Base-by-base conservation (phyloP, 2,113 vertebrate genomes). In the Guaruba guarouba region DNA sequence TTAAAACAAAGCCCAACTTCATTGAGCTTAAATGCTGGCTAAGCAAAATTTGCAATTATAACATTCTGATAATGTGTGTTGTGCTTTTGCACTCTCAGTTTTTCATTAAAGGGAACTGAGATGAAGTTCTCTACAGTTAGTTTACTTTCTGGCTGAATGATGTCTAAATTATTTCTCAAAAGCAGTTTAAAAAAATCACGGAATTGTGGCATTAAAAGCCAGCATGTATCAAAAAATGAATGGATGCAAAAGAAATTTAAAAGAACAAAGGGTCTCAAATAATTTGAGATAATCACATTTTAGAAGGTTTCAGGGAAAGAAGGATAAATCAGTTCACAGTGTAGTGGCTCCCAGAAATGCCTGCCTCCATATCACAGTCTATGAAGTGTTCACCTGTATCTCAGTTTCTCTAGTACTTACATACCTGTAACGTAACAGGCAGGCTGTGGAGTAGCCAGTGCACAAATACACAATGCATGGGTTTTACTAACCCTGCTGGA, bases 391-490 rank as follows among this genome's bases (percentile, higher is more conserved):
- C 41, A 15, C 7, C 46, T 41, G 5, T 61, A 17, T 28, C 44
- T 76, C 59, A 66, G 25, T 29, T 51, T 37, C 52, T 54, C 54
- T 27, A 39, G 23, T 43, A 51, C 33, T 37, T 59, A 19, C 16
- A 20, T 22, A 64, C 19, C 52, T 46, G 31, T 28, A 49, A 46
- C 0, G 0, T 22, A n/a, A 41, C 2, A 13, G 2, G 10, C 63
- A 19, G 39, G 3, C 10, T 11, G 29, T 18, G 13, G 27, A 70
- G 62, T 17, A 19, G 37, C 41, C 70, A 37, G 11, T 11, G 37
- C 37, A 57, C 33, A 82, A 23, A 39, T 11, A 22, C 29, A 55
- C 23, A 48, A 7, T 1, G 8, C 29, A 76, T n/a, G 24, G 15
- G 9, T 66, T 69, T 33, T 39, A 55, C 41, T 74, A 64, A 52